phyloP scores from a whole-genome alignment of 2,797 vertebrate genomes.

The Pempheris klunzingeri region DNA sequence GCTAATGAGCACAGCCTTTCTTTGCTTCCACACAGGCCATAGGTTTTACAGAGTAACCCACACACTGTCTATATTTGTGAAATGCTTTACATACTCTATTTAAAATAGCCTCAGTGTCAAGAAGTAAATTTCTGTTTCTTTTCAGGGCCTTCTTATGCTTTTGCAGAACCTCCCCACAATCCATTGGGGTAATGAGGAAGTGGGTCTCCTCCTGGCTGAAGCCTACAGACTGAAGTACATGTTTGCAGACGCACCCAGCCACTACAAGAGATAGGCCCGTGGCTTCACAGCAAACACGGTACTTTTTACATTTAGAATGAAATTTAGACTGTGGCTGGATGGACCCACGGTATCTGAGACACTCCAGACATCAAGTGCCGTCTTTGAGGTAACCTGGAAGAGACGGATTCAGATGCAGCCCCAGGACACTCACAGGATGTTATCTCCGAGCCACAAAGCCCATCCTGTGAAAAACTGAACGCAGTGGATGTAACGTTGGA shows the following conservation, averaged over 20 bases:
- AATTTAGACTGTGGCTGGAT: slow-evolving; percentile 10
- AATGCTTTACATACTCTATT: background rate
- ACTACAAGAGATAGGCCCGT: slow-evolving; percentile 93
- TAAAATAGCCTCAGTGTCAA: background rate
- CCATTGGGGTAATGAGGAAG: slow-evolving; percentile 99
- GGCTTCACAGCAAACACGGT: slow-evolving; percentile 3
- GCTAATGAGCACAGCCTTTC: background rate
- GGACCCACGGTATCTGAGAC: slow-evolving; percentile 15
- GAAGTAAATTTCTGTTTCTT: slow-evolving; percentile 13
- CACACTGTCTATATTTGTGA: background rate
- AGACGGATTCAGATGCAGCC: slow-evolving; percentile 7
- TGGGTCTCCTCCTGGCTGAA: slow-evolving; percentile 96
- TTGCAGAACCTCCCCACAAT: slow-evolving; percentile 99
- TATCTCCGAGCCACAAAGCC: slow-evolving; percentile 22
- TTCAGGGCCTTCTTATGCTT: slow-evolving; percentile 96
- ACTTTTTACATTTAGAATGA: background rate
- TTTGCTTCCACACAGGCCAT: background rate
- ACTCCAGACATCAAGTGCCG: slow-evolving; percentile 1
- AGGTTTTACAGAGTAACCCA: background rate
- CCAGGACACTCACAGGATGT: background rate
- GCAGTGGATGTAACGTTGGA: slow-evolving; percentile 16
- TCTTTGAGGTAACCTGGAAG: slow-evolving; percentile 20
- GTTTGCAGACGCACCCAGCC: slow-evolving; percentile 98
- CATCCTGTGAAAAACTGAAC: slow-evolving; percentile 52
- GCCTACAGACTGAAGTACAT: slow-evolving; percentile 99